These are phyloP conservation scores for Lamprologus ornatipinnis DNA, from an alignment of 2,113 vertebrate genomes.

Conservation along the genomic window DNA sequence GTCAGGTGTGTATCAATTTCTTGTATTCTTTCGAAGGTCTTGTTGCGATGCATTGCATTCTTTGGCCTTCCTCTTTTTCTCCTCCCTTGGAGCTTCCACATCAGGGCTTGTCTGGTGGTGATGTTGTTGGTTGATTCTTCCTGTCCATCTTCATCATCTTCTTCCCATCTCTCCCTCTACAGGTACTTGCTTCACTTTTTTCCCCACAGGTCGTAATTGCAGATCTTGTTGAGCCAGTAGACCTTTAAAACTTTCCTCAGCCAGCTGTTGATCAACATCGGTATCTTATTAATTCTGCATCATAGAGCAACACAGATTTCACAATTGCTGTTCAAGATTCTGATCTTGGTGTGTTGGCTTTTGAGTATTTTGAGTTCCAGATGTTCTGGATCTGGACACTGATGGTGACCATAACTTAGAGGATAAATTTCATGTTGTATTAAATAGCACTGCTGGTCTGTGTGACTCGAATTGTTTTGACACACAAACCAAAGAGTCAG, in stretches of 20 bases:
- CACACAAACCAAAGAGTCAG: background rate
- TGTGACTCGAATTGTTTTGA: background rate
- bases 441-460: background rate
- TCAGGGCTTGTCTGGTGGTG: background rate
- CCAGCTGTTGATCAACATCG: background rate
- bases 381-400: background rate
- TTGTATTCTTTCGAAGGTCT: background rate
- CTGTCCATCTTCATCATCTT: background rate
- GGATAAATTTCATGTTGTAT: background rate
- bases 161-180: background rate
- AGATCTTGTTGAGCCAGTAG: background rate
- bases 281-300: background rate
- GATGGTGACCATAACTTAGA: background rate
- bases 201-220: background rate
- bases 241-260: background rate
- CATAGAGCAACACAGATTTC: background rate
- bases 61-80: background rate
- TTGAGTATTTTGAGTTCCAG: background rate
- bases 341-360: background rate
- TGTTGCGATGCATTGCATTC: background rate
- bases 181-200: background rate
- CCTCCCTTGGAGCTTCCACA: background rate
- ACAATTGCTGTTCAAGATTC: background rate
- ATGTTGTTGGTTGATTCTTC: background rate
- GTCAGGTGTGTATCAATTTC: background rate